phyloP scores from a whole-genome alignment of 2,113 vertebrate species.

The Chascanopsetta lugubris region DNA sequence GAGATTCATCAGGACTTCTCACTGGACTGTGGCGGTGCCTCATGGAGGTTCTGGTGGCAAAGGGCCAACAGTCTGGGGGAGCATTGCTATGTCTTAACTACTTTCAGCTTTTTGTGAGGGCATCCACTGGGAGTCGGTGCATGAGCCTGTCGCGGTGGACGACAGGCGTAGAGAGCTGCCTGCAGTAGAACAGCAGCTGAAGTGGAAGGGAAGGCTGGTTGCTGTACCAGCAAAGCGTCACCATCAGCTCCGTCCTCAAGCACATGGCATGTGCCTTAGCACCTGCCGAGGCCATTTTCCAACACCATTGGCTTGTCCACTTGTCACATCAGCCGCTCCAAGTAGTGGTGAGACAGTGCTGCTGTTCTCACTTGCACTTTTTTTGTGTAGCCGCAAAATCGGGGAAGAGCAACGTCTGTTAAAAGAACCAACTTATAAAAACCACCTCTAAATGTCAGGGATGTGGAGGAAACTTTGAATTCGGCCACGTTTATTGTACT shows the following conservation, averaged over 20 bases:
- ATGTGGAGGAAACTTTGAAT: background rate
- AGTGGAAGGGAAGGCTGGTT: constrained; percentile 11
- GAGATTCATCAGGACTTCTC: background rate
- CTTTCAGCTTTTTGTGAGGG: constrained; percentile 51
- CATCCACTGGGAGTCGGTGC: constrained; percentile 11
- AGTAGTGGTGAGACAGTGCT: constrained; percentile 9
- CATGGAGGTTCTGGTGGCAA: constrained; percentile 25
- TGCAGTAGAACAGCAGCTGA: constrained; percentile 20
- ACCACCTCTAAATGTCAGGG: background rate
- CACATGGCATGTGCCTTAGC: constrained; percentile 39
- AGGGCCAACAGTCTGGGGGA: constrained; percentile 16
- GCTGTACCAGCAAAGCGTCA: constrained; percentile 36
- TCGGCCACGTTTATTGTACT: constrained; percentile 4
- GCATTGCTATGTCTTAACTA: constrained; percentile 36
- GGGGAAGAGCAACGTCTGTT: constrained; percentile 31
- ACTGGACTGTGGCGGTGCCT: constrained; percentile 20
- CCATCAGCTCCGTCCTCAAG: constrained; percentile 37
- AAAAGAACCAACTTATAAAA: constrained; percentile 4
- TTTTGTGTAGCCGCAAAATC: constrained; percentile 12
- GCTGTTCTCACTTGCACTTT: constrained; percentile 17
- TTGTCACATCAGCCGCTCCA: constrained; percentile 10
- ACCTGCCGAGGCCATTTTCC: constrained; percentile 30
- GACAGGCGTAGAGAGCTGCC: constrained; percentile 16
- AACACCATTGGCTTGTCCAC: constrained; percentile 31
- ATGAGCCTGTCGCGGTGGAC: constrained; percentile 12